phyloP scores from a whole-genome alignment of 2,888 invertebrate genomes.

The Aethes cnicana region DNA sequence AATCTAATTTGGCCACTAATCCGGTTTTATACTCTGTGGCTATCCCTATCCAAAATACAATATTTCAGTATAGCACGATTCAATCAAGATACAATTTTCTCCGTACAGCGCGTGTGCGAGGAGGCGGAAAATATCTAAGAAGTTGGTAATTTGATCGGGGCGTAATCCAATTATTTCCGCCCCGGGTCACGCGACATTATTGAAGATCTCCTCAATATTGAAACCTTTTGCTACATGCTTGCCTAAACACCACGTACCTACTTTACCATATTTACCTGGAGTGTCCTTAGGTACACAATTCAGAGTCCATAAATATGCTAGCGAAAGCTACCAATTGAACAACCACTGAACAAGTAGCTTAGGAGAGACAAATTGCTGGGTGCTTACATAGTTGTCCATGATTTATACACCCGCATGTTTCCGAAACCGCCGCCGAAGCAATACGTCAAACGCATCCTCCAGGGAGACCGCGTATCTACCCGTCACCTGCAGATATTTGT shows the following conservation, averaged over 20 bases:
- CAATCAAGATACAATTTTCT: constrained; percentile 50
- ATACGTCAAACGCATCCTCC: constrained; percentile 77
- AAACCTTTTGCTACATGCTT: constrained; percentile 11
- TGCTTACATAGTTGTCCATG: constrained; percentile 46
- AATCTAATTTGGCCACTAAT: too few relatives aligned
- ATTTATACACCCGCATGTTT: constrained; percentile 65
- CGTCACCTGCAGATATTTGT: constrained; percentile 81
- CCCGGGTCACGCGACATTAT: constrained; percentile 43
- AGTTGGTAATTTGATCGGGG: constrained; percentile 70
- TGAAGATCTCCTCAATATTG: constrained; percentile 20
- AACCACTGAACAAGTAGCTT: constrained; percentile 15
- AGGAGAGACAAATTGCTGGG: constrained; percentile 21
- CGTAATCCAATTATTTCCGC: constrained; percentile 67
- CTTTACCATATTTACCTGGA: too few relatives aligned
- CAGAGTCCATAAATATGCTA: constrained; percentile 7
- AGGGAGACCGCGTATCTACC: constrained; percentile 60
- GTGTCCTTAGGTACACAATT: too few relatives aligned
- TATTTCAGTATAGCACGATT: constrained; percentile 32
- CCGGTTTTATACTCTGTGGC: too few relatives aligned
- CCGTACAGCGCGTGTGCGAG: constrained; percentile 46
- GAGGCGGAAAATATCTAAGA: constrained; percentile 62
- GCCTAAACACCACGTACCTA: not conserved
- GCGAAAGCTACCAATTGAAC: constrained; percentile 17
- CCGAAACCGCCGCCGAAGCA: constrained; percentile 69
- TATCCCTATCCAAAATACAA: not conserved